phyloP scores from a whole-genome alignment of 2,888 invertebrate genomes.

The Eupelmus urozonus region DNA sequence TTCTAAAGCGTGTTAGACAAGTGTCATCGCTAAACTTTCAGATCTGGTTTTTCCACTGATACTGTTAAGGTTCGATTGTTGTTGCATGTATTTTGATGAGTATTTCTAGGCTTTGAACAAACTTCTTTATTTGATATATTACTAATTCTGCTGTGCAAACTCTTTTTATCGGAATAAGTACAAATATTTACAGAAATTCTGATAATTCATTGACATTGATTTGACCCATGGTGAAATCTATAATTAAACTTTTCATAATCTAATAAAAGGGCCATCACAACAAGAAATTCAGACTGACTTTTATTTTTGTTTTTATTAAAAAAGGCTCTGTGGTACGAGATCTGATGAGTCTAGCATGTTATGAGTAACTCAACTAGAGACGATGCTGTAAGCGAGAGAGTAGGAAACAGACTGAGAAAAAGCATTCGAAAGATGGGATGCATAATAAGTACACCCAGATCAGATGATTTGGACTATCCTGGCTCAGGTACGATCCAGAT shows the following conservation, averaged over 20 bases:
- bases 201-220: background rate
- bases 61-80: no score
- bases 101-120: no score
- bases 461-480: constrained; percentile 57
- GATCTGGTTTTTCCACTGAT: no score
- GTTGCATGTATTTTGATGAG: no score
- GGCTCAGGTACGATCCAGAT: constrained; percentile 58
- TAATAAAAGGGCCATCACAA: constrained; percentile 1
- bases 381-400: constrained; percentile 46
- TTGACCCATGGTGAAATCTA: background rate
- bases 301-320: constrained; percentile 49
- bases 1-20: no score
- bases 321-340: constrained; percentile 53
- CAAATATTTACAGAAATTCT: background rate
- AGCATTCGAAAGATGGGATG: constrained; percentile 59
- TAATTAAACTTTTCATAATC: background rate
- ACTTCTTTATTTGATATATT: no score
- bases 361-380: constrained; percentile 50
- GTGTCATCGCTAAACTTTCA: no score
- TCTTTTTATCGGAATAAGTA: background rate
- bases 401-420: constrained; percentile 56
- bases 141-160: no score
- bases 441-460: constrained; percentile 54
- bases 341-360: constrained; percentile 47
- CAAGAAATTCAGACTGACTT: constrained; percentile 34